These are phyloP conservation scores for Paramisgurnus dabryanus DNA, from an alignment of 2,113 vertebrate genomes.

Conservation along the genomic window DNA sequence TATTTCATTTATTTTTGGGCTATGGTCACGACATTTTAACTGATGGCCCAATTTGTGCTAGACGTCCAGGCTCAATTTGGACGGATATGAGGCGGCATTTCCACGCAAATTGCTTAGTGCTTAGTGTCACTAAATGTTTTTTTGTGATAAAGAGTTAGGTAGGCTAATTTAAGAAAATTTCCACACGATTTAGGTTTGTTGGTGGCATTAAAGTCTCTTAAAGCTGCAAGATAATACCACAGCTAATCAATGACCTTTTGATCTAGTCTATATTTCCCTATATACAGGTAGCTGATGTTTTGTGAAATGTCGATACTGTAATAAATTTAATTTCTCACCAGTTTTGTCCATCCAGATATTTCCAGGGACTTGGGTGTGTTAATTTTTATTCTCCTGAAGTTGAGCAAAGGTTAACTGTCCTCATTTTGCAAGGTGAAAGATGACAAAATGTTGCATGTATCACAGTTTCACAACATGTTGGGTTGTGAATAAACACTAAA, in stretches of 20 bases:
- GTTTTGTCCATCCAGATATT: not conserved
- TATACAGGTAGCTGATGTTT: no score
- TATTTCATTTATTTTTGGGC: no score
- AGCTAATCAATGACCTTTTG: not conserved
- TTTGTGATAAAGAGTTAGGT: no score
- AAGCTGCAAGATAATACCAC: not conserved
- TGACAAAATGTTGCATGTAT: slow-evolving; percentile 25
- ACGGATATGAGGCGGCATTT: no score
- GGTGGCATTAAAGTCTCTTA: not conserved
- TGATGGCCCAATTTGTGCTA: no score
- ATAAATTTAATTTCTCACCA: no score
- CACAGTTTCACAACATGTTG: slow-evolving; percentile 3
- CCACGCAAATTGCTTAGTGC: no score
- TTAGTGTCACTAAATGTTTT: no score
- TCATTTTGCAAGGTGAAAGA: not conserved
- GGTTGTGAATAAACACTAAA: slow-evolving; percentile 37
- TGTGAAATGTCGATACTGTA: no score
- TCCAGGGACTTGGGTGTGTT: not conserved
- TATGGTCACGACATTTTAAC: no score
- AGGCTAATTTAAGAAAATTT: not conserved
- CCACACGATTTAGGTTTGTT: not conserved
- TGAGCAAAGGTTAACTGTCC: not conserved
- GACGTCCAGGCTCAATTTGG: no score
- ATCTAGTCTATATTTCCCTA: not conserved
- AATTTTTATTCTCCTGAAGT: slow-evolving; percentile 13